These are phyloP conservation scores for Drosophila repleta DNA, from an alignment of 1,140 invertebrate species.

Conservation along the genomic window DNA sequence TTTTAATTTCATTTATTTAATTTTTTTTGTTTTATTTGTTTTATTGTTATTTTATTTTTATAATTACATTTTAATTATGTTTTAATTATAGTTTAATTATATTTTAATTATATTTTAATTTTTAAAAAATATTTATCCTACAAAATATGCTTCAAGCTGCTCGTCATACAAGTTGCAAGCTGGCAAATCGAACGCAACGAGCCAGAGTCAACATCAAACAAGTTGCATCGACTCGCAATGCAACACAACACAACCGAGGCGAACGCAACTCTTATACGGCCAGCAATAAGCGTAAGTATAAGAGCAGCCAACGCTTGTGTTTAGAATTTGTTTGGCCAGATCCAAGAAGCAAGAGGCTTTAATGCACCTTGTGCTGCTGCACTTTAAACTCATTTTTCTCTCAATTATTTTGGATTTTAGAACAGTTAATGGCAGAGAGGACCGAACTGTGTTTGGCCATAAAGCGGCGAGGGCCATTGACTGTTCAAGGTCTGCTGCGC, in stretches of 20 bases:
- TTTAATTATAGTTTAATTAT: not conserved
- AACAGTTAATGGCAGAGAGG: constrained; percentile 4
- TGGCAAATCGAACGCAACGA: not conserved
- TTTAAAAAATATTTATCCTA: not conserved
- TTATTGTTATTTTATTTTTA: too few species aligned
- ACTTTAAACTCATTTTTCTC: not conserved
- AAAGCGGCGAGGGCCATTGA: constrained; percentile 30
- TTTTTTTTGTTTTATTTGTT: too few species aligned
- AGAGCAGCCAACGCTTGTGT: not conserved
- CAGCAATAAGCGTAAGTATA: constrained; percentile 11
- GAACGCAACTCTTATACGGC: constrained; percentile 34
- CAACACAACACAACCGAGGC: constrained; percentile 1
- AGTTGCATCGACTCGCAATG: constrained; percentile 5
- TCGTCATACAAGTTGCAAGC: not conserved
- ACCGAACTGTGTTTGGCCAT: constrained; percentile 14
- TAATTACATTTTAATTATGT: not conserved
- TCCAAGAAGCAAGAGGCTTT: constrained; percentile 2
- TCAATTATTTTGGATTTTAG: not conserved
- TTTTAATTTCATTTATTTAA: not conserved
- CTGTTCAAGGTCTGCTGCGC: constrained; percentile 45
- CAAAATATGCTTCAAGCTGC: not conserved
- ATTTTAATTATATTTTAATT: too few species aligned
- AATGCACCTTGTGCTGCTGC: constrained; percentile 11
- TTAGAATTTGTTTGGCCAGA: not conserved
- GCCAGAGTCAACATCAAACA: constrained; percentile 25